Percentiles rank a stretch among this genome's conserved stretches.
Evolutionary conservation across 2,888 invertebrate genomes (phyloP).

Genomic region (Macaria liturata): DNA sequence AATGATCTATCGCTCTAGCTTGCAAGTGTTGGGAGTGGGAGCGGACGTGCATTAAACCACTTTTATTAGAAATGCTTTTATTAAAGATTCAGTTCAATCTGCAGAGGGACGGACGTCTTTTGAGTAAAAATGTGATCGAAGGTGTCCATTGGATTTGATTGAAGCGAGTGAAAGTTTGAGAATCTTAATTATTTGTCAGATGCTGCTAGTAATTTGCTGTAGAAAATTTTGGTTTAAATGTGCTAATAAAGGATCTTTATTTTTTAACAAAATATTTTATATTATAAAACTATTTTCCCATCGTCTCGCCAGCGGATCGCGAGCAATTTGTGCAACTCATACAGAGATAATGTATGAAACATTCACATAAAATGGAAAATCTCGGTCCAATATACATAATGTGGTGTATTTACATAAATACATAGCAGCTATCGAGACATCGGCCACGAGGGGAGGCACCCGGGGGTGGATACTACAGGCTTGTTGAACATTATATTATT

Average conservation of each 20-base stretch:
- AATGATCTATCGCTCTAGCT: constrained; percentile 53
- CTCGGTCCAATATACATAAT: constrained; percentile 54
- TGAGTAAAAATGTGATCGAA: constrained; percentile 17
- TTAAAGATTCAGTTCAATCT: constrained; percentile 40
- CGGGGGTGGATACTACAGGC: background rate
- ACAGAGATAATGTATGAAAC: constrained; percentile 30
- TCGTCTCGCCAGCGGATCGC: constrained; percentile 19
- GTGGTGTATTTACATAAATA: constrained; percentile 59
- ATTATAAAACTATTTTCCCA: constrained; percentile 1
- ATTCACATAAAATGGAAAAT: constrained; percentile 50
- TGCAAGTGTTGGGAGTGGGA: constrained; percentile 52
- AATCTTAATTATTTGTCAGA: too few relatives aligned
- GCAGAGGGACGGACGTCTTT: constrained; percentile 7
- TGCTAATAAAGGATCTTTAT: too few relatives aligned
- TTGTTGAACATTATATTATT: too few relatives aligned
- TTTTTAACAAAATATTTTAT: too few relatives aligned
- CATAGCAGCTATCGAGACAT: constrained; percentile 47
- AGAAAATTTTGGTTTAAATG: too few relatives aligned
- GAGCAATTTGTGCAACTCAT: constrained; percentile 28
- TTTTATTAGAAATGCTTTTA: constrained; percentile 58
- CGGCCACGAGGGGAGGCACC: constrained; percentile 54
- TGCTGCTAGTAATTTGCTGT: too few relatives aligned
- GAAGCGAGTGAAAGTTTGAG: background rate
- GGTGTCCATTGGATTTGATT: background rate
- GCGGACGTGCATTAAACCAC: constrained; percentile 54